Evolutionary conservation across 2,113 vertebrate species (phyloP).

Genomic region (Oncorhynchus gorbuscha): DNA sequence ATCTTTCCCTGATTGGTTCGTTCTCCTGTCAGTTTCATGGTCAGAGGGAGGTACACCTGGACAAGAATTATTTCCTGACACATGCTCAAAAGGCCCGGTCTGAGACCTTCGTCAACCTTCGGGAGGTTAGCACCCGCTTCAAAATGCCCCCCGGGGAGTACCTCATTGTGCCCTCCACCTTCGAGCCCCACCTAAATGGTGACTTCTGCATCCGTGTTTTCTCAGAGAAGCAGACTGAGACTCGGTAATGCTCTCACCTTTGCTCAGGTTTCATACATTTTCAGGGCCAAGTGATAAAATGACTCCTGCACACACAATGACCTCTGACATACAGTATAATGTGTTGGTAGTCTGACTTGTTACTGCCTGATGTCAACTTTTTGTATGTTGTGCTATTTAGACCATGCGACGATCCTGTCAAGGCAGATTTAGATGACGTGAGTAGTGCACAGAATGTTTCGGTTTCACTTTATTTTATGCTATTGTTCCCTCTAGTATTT

Average conservation of each 20-base stretch:
- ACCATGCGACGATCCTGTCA: constrained; percentile 73
- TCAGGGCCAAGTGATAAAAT: no score
- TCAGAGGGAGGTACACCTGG: constrained; percentile 85
- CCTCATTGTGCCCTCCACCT: constrained; percentile 89
- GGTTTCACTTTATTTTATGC: neutral
- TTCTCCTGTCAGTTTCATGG: constrained; percentile 73
- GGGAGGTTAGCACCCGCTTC: constrained; percentile 88
- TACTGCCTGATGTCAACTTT: no score
- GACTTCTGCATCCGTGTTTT: constrained; percentile 94
- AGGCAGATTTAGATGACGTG: constrained; percentile 64
- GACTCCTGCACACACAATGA: no score
- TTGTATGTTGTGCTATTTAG: constrained; percentile 40
- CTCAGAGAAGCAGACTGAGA: constrained; percentile 85
- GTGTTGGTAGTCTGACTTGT: no score
- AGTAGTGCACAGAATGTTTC: constrained; percentile 39
- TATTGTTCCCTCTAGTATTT: no score
- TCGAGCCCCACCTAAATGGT: constrained; percentile 84
- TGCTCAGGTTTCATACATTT: no score
- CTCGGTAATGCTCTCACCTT: constrained; percentile 68
- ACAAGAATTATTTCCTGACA: constrained; percentile 88
- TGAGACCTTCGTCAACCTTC: constrained; percentile 90
- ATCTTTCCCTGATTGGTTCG: neutral
- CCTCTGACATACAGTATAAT: no score
- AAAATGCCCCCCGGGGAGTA: constrained; percentile 88
- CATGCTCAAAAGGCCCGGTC: constrained; percentile 85